Evolutionary conservation across 2,113 vertebrate genomes (phyloP).

Genomic region (Camelus dromedarius): DNA sequence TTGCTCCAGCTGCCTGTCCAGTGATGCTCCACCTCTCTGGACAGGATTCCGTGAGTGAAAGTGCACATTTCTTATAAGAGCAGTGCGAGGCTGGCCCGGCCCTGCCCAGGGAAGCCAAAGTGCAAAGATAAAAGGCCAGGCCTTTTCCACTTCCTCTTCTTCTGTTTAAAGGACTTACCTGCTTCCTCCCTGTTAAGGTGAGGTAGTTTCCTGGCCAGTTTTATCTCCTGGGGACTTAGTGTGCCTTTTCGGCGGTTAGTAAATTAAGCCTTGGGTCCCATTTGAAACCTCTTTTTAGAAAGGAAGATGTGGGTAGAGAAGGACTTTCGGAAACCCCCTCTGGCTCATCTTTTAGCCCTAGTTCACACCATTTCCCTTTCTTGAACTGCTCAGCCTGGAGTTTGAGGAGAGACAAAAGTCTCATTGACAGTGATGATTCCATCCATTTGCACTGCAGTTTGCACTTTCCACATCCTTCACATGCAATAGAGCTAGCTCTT

Average conservation of each 20-base stretch:
- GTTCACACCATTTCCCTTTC: slow-evolving; percentile 11
- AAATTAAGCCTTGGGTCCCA: slow-evolving; percentile 35
- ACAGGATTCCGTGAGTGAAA: slow-evolving; percentile 75
- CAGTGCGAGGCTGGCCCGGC: background rate
- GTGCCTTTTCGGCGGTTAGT: background rate
- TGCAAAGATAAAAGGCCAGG: slow-evolving; percentile 23
- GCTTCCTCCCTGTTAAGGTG: slow-evolving; percentile 16
- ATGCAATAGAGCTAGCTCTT: accelerated
- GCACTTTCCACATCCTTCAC: background rate
- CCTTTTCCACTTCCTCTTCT: too few species aligned
- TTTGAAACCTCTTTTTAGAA: slow-evolving; percentile 53
- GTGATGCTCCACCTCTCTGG: slow-evolving; percentile 61
- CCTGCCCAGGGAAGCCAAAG: background rate
- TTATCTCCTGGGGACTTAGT: slow-evolving; percentile 62
- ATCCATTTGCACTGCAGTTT: background rate
- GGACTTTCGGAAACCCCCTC: slow-evolving; percentile 39
- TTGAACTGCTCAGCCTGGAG: slow-evolving; percentile 14
- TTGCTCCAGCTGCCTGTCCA: background rate
- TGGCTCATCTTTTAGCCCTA: slow-evolving; percentile 31
- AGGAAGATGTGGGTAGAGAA: slow-evolving; percentile 17
- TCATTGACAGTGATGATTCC: slow-evolving; percentile 14
- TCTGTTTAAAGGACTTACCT: slow-evolving; percentile 50
- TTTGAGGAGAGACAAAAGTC: slow-evolving; percentile 46
- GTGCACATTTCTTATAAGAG: slow-evolving; percentile 80
- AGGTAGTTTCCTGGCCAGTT: slow-evolving; percentile 47